A percentile compares a stretch with the other conserved stretches of the same genome.
Conservation (phyloP, 2,888 invertebrate genomes). For the Eledona agricola region DNA sequence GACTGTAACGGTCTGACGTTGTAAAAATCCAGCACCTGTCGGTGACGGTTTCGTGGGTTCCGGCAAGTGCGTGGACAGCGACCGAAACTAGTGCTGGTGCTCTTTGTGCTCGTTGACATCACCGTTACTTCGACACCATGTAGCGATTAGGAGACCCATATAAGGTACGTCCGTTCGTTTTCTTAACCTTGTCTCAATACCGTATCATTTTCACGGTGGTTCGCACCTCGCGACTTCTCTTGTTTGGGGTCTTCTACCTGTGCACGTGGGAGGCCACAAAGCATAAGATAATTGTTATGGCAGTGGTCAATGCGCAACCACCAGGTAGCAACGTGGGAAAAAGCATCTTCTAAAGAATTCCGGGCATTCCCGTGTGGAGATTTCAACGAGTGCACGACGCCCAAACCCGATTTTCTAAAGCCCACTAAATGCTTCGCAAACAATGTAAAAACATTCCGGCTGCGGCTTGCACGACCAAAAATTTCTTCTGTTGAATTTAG, state of each 20-base stretch:
- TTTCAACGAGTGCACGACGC: conserved; percentile 6
- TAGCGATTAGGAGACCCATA: conserved; percentile 19
- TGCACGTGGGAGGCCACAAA: conserved; percentile 15
- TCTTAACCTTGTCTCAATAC: conserved; percentile 20
- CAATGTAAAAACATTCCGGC: too few relatives aligned
- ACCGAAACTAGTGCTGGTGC: too few relatives aligned
- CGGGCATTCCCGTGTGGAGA: conserved; percentile 9
- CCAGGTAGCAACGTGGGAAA: conserved; percentile 24
- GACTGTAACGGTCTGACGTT: too few relatives aligned
- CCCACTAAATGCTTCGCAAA: too few relatives aligned
- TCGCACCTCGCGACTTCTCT: not conserved
- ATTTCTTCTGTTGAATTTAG: too few relatives aligned
- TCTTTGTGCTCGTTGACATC: conserved; percentile 7
- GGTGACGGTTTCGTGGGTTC: conserved; percentile 14
- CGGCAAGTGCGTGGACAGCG: too few relatives aligned
- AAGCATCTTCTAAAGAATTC: not conserved
- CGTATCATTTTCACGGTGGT: too few relatives aligned
- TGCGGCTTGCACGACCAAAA: too few relatives aligned
- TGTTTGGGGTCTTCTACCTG: conserved; percentile 4
- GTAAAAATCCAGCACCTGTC: conserved; percentile 20
- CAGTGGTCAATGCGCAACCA: conserved; percentile 7
- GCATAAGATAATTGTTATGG: conserved; percentile 1
- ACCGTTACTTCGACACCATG: conserved; percentile 18
- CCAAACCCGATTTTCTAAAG: too few relatives aligned
- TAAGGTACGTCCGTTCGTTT: conserved; percentile 15